Evolutionary conservation across 2,797 vertebrate species (phyloP), one percentile per base, ranked within the genome.

Genomic region (Acanthiza pusilla): DNA sequence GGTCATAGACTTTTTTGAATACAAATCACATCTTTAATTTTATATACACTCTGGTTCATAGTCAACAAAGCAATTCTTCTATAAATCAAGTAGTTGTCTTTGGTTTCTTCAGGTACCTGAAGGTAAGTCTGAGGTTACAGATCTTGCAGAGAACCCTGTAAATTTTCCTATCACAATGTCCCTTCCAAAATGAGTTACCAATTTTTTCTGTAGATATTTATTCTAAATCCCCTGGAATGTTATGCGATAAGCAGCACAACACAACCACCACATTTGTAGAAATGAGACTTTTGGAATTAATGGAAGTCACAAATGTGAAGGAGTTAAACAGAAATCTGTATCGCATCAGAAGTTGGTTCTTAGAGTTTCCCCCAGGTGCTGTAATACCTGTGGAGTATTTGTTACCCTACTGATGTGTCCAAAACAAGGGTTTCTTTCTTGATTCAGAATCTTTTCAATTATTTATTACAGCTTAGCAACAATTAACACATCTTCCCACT

Each of bases 401-500:
- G 23, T 63, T 65, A 58, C 42, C 38, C 51, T 73, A 8, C 29
- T 42, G 43, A 34, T 60, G n/a, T 42, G 26, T 63, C 10, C 77
- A 51, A 92, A 88, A 16, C 15, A 38, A 75, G 36, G 25, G 5
- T 6, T 73, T 57, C 88, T 71, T 87, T 48, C 73, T 86, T 30
- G 4, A 53, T 50, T 66, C 50, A 78, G 50, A 62, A 57, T 78
- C 15, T 86, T 67, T 80, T 53, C 47, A 79, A 36, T 66, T 57
- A 63, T 32, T 43, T 91, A 16, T 61, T 77, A 77, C 18, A 89
- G 34, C 38, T 90, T 85, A 91, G 62, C 66, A 95, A 85, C 71
- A 85, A 92, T 95, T 83, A 94, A 72, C 68, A 50, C 47, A 70
- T 86, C 85, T 93, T 71, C 40, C 71, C 34, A 42, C 48, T 94